Conservation (phyloP, 2,797 vertebrate species). For the Delichon dasypus region DNA sequence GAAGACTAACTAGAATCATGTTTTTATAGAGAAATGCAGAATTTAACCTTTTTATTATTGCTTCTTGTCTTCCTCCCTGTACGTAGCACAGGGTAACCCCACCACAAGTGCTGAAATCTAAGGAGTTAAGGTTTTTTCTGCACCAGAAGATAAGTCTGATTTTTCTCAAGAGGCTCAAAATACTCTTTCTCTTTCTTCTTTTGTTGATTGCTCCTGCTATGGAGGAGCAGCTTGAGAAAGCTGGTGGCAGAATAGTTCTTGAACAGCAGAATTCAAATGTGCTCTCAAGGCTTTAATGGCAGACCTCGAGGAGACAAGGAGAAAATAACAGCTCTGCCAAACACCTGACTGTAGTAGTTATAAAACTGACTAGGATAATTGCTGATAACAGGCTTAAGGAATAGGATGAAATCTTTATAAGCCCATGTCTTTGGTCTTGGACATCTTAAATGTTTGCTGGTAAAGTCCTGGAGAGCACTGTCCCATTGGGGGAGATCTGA, state of each 20-base stretch:
- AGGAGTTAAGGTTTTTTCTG: not conserved
- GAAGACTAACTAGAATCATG: not conserved
- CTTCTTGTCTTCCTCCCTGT: not conserved
- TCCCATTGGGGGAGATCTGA: not conserved
- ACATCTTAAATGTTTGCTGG: not conserved
- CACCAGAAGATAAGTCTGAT: not conserved
- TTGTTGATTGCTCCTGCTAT: not conserved
- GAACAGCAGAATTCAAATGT: not conserved
- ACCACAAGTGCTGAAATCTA: not conserved
- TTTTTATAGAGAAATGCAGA: not conserved
- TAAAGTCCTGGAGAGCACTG: not conserved
- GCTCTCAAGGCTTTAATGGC: not conserved
- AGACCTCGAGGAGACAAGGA: not conserved
- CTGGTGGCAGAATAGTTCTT: not conserved
- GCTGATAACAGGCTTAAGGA: not conserved
- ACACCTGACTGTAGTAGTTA: not conserved
- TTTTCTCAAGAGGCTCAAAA: not conserved
- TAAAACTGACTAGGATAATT: constrained; percentile 1
- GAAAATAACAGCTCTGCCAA: not conserved
- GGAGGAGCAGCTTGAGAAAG: not conserved
- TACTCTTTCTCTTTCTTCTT: not conserved
- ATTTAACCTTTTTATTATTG: not conserved
- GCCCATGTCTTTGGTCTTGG: not conserved
- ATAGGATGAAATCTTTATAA: not conserved
- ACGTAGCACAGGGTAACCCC: not conserved